Conservation (phyloP, 2,797 vertebrate species). For the Pristis pectinata region DNA sequence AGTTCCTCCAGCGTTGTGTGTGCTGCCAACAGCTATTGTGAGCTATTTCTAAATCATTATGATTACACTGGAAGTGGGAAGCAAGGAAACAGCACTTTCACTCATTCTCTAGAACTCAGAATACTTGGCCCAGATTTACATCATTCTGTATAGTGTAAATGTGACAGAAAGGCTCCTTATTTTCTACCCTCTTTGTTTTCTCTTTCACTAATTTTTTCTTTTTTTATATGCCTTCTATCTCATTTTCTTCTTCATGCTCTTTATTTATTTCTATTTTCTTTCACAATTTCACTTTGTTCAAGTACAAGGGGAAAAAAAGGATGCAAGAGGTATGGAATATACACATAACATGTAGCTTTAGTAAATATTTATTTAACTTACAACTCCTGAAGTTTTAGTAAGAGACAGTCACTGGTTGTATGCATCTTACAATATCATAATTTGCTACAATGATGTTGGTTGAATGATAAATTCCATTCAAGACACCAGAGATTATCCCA, state of each 20-base stretch:
- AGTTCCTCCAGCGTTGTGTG: too few relatives aligned
- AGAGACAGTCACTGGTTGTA: neutral
- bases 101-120: neutral
- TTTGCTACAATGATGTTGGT: neutral
- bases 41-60: neutral
- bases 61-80: neutral
- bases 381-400: neutral
- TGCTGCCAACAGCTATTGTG: neutral
- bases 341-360: neutral
- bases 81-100: neutral
- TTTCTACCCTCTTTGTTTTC: neutral
- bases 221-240: neutral
- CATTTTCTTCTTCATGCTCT: neutral
- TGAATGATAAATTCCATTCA: too few relatives aligned
- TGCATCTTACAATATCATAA: neutral
- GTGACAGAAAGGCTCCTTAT: neutral
- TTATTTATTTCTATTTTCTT: neutral
- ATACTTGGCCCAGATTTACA: neutral
- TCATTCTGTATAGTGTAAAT: neutral
- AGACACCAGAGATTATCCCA: too few relatives aligned
- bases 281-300: neutral
- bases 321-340: neutral
- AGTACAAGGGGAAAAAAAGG: neutral
- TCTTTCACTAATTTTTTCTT: neutral
- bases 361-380: neutral